Base-by-base conservation (phyloP, 2,797 vertebrate genomes). In the Coilia nasus region DNA sequence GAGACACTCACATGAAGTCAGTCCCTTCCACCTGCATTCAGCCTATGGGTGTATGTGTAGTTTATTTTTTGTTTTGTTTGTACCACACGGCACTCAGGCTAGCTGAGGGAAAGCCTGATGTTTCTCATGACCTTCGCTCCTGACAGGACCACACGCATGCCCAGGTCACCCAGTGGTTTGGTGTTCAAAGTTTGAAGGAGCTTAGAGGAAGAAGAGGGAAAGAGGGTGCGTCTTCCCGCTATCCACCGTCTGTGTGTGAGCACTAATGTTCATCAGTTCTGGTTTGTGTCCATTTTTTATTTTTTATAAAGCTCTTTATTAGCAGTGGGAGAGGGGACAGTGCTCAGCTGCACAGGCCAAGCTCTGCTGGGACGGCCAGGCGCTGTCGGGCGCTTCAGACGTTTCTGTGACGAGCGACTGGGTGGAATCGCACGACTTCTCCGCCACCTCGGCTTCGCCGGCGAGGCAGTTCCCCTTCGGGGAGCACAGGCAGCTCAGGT, bases 381-480 rank as follows among this genome's bases (percentile, higher is more conserved):
- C 17, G 35, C 71, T 78, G 31, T 15, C 35, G 0, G 71, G 17
- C 17, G 17, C 35, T 7, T 78, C 71, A 7, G 71, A 44, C 31
- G 71, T 41, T 17, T 78, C 71, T 10, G 93, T 93, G 64, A 98
- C 97, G 90, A 99, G 86, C 12, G 96, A 97, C 92, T 98, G 97
- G 0, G 97, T 98, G 0, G 97, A 98, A 91, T 99, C 97, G 89
- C 97, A 98, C 0, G 97, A 99, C 89, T 97, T 96, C 85, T 99
- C 98, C 91, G 98, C 97, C 0, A 94, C 94, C 41, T 92, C 94
- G 90, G 0, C 92, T 14, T 54, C 91, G 98, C 97, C 0, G 0
- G 92, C 85, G 25, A 90, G 57, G 4, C 91, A 91, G 81, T 93
- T 91, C 83, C 93, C 91, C 89, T 95, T 96, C 87, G 87, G 41